A percentile compares a stretch with the other conserved stretches of the same genome.
These are phyloP conservation scores for Guaruba guarouba DNA, from an alignment of 2,113 vertebrate species.

Conservation along the genomic window DNA sequence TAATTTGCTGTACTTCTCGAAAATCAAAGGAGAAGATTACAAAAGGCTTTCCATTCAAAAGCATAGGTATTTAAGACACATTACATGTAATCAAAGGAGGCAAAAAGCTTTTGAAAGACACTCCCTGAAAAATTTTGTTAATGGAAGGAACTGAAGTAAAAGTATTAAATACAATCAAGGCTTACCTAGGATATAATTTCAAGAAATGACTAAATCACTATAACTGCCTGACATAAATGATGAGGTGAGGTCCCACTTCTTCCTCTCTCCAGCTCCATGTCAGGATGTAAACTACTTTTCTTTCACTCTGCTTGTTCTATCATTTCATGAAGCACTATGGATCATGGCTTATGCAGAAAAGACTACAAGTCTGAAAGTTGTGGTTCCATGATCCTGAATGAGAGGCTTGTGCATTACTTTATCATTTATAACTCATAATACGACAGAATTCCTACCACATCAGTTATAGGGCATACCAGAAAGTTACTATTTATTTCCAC, in stretches of 20 bases:
- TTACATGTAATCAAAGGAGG: neutral
- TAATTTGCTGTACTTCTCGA: neutral
- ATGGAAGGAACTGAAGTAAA: neutral
- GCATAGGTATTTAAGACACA: neutral
- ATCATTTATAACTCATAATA: neutral
- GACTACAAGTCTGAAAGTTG: neutral
- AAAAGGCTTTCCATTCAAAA: neutral
- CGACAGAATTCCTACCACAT: neutral
- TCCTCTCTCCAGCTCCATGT: neutral
- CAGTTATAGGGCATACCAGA: neutral
- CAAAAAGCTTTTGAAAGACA: neutral
- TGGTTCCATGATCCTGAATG: neutral
- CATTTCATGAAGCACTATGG: neutral
- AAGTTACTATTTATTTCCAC: neutral
- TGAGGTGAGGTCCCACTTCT: neutral
- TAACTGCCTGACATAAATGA: neutral
- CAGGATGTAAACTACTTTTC: neutral
- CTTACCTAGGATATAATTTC: neutral
- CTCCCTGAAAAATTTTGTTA: neutral
- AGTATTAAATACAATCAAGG: neutral
- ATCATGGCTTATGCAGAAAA: neutral
- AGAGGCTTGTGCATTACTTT: neutral
- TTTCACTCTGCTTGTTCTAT: neutral
- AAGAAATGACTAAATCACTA: neutral
- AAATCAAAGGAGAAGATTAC: neutral